Percentiles rank a stretch among this genome's conserved stretches.
These are phyloP conservation scores for Gastrophryne carolinensis DNA, from an alignment of 2,797 vertebrate genomes.

Conservation along the genomic window DNA sequence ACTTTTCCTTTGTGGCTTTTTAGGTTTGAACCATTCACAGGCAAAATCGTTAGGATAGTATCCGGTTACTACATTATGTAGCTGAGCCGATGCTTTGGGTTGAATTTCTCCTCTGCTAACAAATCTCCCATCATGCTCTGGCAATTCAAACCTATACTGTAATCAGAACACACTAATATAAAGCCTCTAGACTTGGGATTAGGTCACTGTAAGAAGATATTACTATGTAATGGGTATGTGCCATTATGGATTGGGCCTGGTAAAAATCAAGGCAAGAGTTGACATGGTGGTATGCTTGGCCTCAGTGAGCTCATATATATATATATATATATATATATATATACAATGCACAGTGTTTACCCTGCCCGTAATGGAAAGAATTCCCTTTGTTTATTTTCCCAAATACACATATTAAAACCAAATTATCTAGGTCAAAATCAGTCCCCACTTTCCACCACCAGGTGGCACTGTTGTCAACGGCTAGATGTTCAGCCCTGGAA, in stretches of 20 bases:
- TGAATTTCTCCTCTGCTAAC: too few species aligned
- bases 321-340: conserved; percentile 29
- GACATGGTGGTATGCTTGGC: neutral
- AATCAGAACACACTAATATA: neutral
- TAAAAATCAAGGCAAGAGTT: neutral
- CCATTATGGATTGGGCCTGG: neutral
- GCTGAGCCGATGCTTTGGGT: too few species aligned
- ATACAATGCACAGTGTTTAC: neutral
- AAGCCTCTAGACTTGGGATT: neutral
- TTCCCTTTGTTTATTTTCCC: neutral
- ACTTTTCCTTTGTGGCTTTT: too few species aligned
- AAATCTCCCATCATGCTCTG: neutral
- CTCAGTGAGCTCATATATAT: neutral
- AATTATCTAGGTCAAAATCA: conserved; percentile 32
- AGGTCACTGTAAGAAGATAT: neutral
- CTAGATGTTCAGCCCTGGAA: neutral
- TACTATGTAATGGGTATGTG: neutral
- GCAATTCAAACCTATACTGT: neutral
- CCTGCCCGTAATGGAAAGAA: neutral
- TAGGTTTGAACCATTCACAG: too few species aligned
- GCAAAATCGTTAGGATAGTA: too few species aligned
- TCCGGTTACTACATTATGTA: too few species aligned
- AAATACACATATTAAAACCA: neutral
- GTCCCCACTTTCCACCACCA: neutral
- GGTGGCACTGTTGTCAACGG: conserved; percentile 38